A percentile compares a stretch with the other conserved stretches of the same genome.
phyloP scores from a whole-genome alignment of 2,797 vertebrate genomes.

The Knipowitschia caucasica region DNA sequence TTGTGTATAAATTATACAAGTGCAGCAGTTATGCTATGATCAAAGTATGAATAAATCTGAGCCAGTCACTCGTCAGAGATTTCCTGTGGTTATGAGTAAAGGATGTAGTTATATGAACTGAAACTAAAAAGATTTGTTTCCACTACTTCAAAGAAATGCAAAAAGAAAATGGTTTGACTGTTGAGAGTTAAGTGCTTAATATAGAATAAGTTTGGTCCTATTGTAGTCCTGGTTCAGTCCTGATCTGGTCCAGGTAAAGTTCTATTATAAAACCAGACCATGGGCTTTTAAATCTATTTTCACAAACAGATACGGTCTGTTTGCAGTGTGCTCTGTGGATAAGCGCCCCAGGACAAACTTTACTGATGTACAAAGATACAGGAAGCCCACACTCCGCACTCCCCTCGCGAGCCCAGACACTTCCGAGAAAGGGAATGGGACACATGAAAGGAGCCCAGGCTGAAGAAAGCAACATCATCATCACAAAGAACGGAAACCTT shows the following conservation, averaged over 20 bases:
- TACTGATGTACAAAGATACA: slow-evolving; percentile 68
- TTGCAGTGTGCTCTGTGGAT: slow-evolving; percentile 8
- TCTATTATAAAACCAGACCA: neutral
- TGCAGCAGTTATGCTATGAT: neutral
- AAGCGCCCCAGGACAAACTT: slow-evolving; percentile 18
- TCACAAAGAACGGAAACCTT: slow-evolving; percentile 6
- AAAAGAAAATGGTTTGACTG: neutral
- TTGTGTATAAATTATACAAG: slow-evolving; percentile 4
- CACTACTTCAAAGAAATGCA: no score
- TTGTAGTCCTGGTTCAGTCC: neutral
- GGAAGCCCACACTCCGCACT: slow-evolving; percentile 56
- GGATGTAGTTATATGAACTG: neutral
- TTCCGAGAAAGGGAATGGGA: slow-evolving; percentile 28
- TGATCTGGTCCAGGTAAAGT: neutral
- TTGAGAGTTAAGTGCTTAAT: neutral
- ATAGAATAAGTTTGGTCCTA: neutral
- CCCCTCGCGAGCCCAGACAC: slow-evolving; percentile 33
- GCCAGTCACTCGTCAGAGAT: neutral
- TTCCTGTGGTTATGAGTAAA: slow-evolving; percentile 21
- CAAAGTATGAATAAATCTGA: neutral
- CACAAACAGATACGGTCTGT: neutral
- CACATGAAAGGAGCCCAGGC: slow-evolving; percentile 22
- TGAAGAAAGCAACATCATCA: slow-evolving; percentile 18
- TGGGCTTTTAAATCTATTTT: neutral
- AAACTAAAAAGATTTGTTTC: slow-evolving; percentile 18